Conservation (phyloP, 2,113 vertebrate genomes). For the Donacobius atricapilla region DNA sequence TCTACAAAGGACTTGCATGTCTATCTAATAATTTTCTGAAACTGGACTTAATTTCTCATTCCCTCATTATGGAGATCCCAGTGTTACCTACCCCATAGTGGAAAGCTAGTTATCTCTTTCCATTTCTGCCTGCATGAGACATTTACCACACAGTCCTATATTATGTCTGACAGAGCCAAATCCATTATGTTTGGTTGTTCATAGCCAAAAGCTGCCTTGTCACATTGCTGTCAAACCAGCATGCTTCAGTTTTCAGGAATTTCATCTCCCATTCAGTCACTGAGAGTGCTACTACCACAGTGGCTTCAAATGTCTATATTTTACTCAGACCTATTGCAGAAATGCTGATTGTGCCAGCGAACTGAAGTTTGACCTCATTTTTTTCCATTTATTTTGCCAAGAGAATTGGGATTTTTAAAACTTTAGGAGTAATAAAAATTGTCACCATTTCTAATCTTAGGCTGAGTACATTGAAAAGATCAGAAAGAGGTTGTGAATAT, state of each 20-base stretch:
- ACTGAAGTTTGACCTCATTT: background rate
- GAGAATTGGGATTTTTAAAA: background rate
- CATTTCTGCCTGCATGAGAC: background rate
- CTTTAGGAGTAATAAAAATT: background rate
- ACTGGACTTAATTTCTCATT: background rate
- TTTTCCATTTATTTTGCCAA: background rate
- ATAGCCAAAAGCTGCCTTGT: background rate
- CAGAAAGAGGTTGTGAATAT: background rate
- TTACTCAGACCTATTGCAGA: background rate
- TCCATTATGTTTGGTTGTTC: background rate
- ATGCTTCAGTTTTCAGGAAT: background rate
- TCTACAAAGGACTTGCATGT: background rate
- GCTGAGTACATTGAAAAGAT: background rate
- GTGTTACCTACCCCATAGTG: background rate
- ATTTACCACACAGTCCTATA: background rate
- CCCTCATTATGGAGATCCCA: background rate
- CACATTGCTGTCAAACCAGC: background rate
- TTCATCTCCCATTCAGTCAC: background rate
- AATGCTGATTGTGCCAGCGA: background rate
- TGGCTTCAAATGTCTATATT: background rate
- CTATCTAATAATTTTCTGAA: background rate
- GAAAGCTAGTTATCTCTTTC: background rate
- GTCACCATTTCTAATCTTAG: background rate
- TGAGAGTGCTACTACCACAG: background rate
- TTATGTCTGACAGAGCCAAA: background rate